Conservation (phyloP, 2,113 vertebrate species). For the Gadus chalcogrammus region DNA sequence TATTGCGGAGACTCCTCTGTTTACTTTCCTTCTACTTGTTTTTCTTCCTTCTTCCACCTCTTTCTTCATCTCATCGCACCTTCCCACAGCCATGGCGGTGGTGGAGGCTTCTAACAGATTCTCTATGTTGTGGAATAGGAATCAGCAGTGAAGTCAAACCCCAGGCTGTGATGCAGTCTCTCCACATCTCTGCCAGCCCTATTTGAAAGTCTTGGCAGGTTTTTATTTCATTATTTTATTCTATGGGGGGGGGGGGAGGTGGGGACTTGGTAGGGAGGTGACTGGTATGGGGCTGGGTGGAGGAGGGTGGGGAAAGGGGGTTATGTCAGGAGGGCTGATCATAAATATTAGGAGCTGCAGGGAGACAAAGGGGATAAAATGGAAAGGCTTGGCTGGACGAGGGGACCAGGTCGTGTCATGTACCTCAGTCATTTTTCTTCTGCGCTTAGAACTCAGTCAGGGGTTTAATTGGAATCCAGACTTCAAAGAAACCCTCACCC, state of each 20-base stretch:
- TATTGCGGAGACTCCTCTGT: too few relatives aligned
- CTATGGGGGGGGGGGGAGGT: neutral
- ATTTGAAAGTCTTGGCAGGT: conserved; percentile 57
- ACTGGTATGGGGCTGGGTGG: conserved; percentile 56
- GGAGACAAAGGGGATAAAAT: conserved; percentile 86
- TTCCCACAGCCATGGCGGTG: conserved; percentile 17
- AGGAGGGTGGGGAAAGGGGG: conserved; percentile 65
- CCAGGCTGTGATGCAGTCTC: conserved; percentile 29
- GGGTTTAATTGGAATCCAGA: conserved; percentile 99
- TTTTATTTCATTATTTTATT: neutral
- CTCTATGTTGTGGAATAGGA: conserved; percentile 46
- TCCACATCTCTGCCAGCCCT: conserved; percentile 36
- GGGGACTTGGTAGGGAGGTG: conserved; percentile 7
- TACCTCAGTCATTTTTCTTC: conserved; percentile 94
- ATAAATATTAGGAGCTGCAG: conserved; percentile 85
- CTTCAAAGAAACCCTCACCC: conserved; percentile 94
- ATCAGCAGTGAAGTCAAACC: conserved; percentile 37
- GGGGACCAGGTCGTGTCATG: conserved; percentile 89
- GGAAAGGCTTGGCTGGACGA: conserved; percentile 83
- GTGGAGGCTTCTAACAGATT: conserved; percentile 51
- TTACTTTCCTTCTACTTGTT: conserved; percentile 24
- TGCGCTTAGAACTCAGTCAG: conserved; percentile 98
- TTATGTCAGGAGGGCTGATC: conserved; percentile 77
- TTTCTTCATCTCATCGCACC: conserved; percentile 20
- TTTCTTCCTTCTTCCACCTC: conserved; percentile 16